Percentiles rank a stretch among this genome's conserved stretches.
Conservation (phyloP, 2,797 vertebrate genomes). For the Sorex maritimensis region DNA sequence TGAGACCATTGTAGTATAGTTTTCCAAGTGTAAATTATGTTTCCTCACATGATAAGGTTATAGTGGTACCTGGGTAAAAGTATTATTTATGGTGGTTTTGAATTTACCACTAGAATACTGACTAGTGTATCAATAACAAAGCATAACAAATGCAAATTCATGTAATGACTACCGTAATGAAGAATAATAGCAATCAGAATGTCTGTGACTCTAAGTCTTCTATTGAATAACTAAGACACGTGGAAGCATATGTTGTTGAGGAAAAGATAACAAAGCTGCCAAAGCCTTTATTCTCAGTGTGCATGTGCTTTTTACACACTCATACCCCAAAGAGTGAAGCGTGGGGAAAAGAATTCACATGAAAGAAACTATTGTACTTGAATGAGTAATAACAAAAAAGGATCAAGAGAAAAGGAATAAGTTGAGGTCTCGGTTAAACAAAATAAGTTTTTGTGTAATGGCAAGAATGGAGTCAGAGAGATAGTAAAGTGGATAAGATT, state of each 20-base stretch:
- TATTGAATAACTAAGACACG: neutral
- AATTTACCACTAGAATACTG: neutral
- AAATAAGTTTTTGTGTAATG: too few species aligned
- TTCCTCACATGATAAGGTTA: neutral
- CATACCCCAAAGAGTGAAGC: neutral
- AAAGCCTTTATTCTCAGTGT: neutral
- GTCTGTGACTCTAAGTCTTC: neutral
- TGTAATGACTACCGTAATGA: neutral
- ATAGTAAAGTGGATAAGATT: too few species aligned
- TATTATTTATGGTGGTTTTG: neutral
- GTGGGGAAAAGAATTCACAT: neutral
- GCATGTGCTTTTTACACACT: neutral
- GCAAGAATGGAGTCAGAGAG: too few species aligned
- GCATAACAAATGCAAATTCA: neutral
- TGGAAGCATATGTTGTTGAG: neutral
- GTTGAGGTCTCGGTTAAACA: neutral
- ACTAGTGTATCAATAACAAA: neutral
- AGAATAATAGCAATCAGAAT: neutral
- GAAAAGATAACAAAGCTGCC: neutral
- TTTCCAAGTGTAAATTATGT: conserved; percentile 9
- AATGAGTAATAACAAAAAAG: neutral
- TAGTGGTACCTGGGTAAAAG: neutral
- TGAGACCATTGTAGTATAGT: neutral
- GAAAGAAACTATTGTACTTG: neutral
- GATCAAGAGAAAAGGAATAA: neutral